Conservation (phyloP, 2,797 vertebrate genomes). For the Scyliorhinus canicula region DNA sequence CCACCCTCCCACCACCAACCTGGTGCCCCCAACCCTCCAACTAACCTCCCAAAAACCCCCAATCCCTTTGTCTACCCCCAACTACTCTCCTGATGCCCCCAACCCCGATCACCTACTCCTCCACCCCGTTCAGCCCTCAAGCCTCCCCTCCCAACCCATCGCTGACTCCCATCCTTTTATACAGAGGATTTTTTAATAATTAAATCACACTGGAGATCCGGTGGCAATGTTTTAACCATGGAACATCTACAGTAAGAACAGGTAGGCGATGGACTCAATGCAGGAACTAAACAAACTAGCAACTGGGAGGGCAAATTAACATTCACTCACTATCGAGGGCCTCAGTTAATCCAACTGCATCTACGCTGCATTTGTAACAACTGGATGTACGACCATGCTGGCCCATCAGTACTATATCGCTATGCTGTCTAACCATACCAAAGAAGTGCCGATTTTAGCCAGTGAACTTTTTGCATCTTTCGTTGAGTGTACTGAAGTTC, state of each 20-base stretch:
- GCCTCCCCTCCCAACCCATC: too few relatives aligned
- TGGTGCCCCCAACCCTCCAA: too few relatives aligned
- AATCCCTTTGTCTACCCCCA: too few relatives aligned
- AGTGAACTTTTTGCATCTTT: background rate
- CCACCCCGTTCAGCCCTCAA: too few relatives aligned
- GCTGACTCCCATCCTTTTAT: too few relatives aligned
- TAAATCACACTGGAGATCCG: background rate
- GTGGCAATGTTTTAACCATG: background rate
- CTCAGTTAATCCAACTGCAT: background rate
- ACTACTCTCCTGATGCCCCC: too few relatives aligned
- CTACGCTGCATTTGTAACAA: background rate
- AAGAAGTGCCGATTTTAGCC: background rate
- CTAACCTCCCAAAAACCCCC: too few relatives aligned
- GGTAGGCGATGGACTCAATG: background rate
- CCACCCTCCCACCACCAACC: too few relatives aligned
- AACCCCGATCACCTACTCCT: too few relatives aligned
- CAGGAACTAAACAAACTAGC: background rate
- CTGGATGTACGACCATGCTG: too few relatives aligned
- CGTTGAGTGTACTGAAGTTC: background rate
- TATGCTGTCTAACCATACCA: background rate
- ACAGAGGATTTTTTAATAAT: background rate
- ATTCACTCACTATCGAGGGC: background rate
- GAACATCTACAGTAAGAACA: background rate
- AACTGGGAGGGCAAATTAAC: background rate
- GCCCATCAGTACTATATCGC: too few relatives aligned